These are phyloP conservation scores for Pyrochroa serraticornis DNA, from an alignment of 2,888 invertebrate species.

Conservation along the genomic window DNA sequence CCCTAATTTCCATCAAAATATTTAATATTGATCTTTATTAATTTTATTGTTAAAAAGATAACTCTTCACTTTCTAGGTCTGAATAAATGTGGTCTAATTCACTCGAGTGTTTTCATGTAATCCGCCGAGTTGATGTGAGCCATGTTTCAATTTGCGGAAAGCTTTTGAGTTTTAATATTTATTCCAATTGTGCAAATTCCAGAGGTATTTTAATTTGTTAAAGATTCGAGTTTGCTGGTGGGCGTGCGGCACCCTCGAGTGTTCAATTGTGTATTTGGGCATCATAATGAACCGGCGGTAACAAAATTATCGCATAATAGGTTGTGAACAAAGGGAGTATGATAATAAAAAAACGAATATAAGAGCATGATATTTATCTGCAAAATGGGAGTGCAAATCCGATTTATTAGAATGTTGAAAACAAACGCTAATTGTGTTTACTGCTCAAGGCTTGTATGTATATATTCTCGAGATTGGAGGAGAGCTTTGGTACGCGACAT, in stretches of 20 bases:
- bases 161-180: slow-evolving; percentile 2
- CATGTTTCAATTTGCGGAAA: neutral
- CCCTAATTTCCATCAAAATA: too few species aligned
- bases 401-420: slow-evolving; percentile 55
- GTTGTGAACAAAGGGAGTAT: slow-evolving; percentile 22
- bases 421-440: slow-evolving; percentile 56
- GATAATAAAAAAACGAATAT: slow-evolving; percentile 17
- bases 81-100: neutral
- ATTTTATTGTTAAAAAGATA: too few species aligned
- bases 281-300: slow-evolving; percentile 14
- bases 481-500: slow-evolving; percentile 46
- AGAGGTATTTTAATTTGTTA: slow-evolving; percentile 4
- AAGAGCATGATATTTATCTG: slow-evolving; percentile 34
- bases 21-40: too few species aligned
- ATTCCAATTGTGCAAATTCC: neutral
- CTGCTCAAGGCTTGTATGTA: slow-evolving; percentile 50
- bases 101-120: neutral
- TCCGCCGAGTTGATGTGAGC: slow-evolving; percentile 1
- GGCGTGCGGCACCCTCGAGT: neutral
- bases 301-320: slow-evolving; percentile 17
- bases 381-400: slow-evolving; percentile 51
- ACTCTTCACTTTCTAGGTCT: too few species aligned
- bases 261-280: neutral
- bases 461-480: slow-evolving; percentile 51
- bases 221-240: neutral